Percentiles rank a stretch among this genome's conserved stretches.
Evolutionary conservation across 2,888 invertebrate genomes (phyloP).

Genomic region (Leptinotarsa rubiginosa): DNA sequence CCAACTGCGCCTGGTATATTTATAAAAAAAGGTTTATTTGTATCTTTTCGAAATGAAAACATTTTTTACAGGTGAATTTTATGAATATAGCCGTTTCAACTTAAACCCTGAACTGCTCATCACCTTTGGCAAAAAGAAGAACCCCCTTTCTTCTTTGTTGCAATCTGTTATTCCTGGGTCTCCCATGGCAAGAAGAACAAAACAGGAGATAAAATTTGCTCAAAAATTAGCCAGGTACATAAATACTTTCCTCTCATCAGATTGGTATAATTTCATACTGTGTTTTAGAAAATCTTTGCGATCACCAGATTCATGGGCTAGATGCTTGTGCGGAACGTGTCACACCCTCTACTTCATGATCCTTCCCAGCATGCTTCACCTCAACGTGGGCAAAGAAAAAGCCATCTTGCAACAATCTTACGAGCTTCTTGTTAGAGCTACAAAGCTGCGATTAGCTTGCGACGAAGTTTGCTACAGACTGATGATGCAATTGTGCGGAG

Average conservation of each 20-base stretch:
- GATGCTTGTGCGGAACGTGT: slow-evolving; percentile 87
- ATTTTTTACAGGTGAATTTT: slow-evolving; percentile 44
- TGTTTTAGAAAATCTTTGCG: slow-evolving; percentile 60
- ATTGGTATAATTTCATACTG: background rate
- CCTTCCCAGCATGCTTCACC: slow-evolving; percentile 86
- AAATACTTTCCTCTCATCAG: background rate
- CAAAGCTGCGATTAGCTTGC: slow-evolving; percentile 85
- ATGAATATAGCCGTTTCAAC: slow-evolving; percentile 48
- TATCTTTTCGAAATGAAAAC: background rate
- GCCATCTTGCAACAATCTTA: slow-evolving; percentile 84
- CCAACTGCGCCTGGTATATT: slow-evolving; percentile 66
- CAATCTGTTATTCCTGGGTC: slow-evolving; percentile 76
- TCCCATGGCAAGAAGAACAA: slow-evolving; percentile 92
- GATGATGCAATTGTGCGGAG: slow-evolving; percentile 98
- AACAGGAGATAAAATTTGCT: slow-evolving; percentile 94
- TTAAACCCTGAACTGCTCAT: slow-evolving; percentile 73
- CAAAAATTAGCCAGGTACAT: slow-evolving; percentile 80
- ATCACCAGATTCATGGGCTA: slow-evolving; percentile 90
- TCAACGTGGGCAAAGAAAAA: slow-evolving; percentile 80
- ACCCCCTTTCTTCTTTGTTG: slow-evolving; percentile 60
- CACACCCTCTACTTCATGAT: slow-evolving; percentile 95
- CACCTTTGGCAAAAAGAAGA: slow-evolving; percentile 56
- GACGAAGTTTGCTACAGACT: slow-evolving; percentile 98
- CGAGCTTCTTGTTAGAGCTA: slow-evolving; percentile 88
- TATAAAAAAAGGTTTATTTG: background rate